Conservation (phyloP, 2,888 invertebrate genomes). For the Choristoneura rosaceana region DNA sequence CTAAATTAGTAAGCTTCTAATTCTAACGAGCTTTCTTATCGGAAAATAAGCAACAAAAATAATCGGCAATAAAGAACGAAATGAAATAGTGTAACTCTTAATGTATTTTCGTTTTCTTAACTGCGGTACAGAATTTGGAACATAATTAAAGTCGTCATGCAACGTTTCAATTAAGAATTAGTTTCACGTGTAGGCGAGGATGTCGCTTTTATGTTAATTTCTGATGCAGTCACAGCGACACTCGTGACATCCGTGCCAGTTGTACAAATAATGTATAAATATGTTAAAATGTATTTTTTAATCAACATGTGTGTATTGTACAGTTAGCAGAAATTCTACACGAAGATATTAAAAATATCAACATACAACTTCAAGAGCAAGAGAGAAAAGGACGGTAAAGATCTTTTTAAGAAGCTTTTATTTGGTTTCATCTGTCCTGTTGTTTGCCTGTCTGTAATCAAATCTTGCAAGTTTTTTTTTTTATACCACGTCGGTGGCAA, state of each 20-base stretch:
- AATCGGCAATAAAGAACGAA: not conserved
- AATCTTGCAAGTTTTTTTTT: too few species aligned
- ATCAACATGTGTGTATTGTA: not conserved
- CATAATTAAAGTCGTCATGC: conserved; percentile 26
- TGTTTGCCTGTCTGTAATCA: too few species aligned
- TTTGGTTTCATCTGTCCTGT: too few species aligned
- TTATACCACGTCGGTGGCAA: too few species aligned
- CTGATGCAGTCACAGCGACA: conserved; percentile 44
- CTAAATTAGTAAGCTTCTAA: not conserved
- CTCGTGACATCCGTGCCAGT: conserved; percentile 52
- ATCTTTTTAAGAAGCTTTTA: too few species aligned
- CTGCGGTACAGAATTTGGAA: not conserved
- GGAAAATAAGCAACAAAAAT: not conserved
- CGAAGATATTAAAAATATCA: too few species aligned
- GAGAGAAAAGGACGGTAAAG: too few species aligned
- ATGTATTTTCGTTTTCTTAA: not conserved
- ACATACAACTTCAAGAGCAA: too few species aligned
- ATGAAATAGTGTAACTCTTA: not conserved
- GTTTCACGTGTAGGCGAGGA: conserved; percentile 28
- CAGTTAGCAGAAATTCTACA: too few species aligned
- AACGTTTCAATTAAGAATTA: conserved; percentile 26
- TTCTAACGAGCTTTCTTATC: conserved; percentile 3
- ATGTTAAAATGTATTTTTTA: not conserved
- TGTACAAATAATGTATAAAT: conserved; percentile 22
- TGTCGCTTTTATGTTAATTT: conserved; percentile 31